Conservation (phyloP, 2,888 invertebrate genomes). For the Lycophotia porphyrea region DNA sequence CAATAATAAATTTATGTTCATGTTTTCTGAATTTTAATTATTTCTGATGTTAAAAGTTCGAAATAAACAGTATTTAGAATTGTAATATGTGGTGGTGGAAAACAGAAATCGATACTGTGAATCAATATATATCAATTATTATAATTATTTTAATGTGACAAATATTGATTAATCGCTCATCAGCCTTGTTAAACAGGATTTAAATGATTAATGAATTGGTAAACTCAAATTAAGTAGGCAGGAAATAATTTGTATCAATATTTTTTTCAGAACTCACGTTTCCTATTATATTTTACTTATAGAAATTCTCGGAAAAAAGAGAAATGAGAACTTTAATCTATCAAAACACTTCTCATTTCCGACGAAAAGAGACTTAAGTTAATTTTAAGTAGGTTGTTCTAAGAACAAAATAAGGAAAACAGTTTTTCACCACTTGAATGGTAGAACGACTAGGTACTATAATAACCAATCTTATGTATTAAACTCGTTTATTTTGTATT, state of each 20-base stretch:
- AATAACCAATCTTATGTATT: conserved; percentile 67
- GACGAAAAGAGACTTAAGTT: conserved; percentile 56
- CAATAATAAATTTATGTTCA: background rate
- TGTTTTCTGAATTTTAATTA: conserved; percentile 4
- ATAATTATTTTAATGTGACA: background rate
- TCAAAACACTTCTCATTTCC: conserved; percentile 25
- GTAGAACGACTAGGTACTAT: conserved; percentile 75
- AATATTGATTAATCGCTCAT: background rate
- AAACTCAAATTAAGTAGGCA: background rate
- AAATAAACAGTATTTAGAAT: background rate
- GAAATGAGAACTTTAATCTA: background rate
- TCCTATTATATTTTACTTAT: background rate
- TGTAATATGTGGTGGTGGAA: background rate
- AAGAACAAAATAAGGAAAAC: conserved; percentile 81
- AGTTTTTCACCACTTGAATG: conserved; percentile 82
- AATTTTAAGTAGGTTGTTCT: conserved; percentile 79
- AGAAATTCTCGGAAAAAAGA: background rate
- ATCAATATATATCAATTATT: background rate
- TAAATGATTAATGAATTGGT: background rate
- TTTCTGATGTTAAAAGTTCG: background rate
- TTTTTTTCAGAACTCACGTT: background rate
- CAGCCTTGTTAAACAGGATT: background rate
- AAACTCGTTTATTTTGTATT: conserved; percentile 76
- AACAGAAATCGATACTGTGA: background rate
- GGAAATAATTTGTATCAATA: background rate